phyloP scores from a whole-genome alignment of 2,113 vertebrate genomes.

The Athene cunicularia region DNA sequence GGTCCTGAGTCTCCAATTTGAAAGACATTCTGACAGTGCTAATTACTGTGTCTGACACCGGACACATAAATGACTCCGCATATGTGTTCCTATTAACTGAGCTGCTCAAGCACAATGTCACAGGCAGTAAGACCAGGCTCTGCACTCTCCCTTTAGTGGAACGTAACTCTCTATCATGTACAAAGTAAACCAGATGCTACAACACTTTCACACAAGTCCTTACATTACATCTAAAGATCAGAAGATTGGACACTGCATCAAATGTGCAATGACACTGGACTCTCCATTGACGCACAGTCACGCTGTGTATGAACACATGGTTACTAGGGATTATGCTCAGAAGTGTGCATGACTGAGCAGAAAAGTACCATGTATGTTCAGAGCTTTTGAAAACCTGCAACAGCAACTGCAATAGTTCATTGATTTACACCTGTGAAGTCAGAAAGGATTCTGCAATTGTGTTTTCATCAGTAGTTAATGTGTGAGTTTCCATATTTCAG shows the following conservation, averaged over 20 bases:
- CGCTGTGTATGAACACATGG: neutral
- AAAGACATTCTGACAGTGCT: neutral
- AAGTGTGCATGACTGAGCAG: neutral
- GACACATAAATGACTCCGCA: rapidly evolving
- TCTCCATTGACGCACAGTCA: neutral
- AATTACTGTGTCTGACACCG: neutral
- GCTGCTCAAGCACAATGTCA: neutral
- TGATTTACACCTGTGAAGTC: neutral
- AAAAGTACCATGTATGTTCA: neutral
- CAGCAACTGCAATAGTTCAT: neutral
- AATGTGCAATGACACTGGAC: neutral
- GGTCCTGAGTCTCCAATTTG: neutral
- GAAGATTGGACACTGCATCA: neutral
- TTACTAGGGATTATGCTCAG: neutral
- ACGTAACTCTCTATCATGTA: rapidly evolving
- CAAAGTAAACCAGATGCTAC: neutral
- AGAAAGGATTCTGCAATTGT: neutral
- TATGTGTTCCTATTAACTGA: neutral
- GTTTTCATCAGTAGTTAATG: neutral
- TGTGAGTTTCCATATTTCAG: neutral
- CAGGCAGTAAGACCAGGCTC: neutral
- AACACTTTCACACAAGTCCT: neutral
- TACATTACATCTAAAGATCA: neutral
- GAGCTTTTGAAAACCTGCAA: neutral
- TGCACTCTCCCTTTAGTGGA: neutral